phyloP scores from a whole-genome alignment of 2,797 vertebrate genomes.

The Protosalanx chinensis region DNA sequence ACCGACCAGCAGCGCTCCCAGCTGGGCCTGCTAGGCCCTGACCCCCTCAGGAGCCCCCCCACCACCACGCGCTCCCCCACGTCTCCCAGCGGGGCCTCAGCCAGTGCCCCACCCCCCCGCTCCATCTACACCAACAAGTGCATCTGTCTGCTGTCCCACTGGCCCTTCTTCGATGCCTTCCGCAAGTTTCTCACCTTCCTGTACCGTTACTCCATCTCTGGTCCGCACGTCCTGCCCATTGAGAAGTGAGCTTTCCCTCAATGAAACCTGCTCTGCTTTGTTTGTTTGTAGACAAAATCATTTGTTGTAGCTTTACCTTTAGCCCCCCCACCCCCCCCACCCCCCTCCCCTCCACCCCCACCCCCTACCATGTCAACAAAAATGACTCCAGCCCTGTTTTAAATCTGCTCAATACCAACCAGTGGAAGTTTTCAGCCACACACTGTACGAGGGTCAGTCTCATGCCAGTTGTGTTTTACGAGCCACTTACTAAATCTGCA shows the following conservation, averaged over 20 bases:
- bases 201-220: conserved; percentile 97
- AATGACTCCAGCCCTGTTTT: no score
- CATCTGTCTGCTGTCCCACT: conserved; percentile 96
- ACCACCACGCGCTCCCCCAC: conserved; percentile 35
- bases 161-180: conserved; percentile 98
- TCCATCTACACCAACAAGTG: conserved; percentile 90
- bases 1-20: conserved; percentile 85
- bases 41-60: conserved; percentile 64
- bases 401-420: no score
- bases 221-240: conserved; percentile 92
- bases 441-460: conserved; percentile 4
- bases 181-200: conserved; percentile 96
- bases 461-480: conserved; percentile 29
- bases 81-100: not conserved
- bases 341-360: no score
- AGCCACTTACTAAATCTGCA: conserved; percentile 13
- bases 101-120: not conserved
- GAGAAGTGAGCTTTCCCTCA: conserved; percentile 86
- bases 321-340: no score
- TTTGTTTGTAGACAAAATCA: not conserved
- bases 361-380: no score
- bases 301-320: not conserved
- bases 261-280: not conserved
- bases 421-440: no score
- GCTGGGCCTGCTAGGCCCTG: conserved; percentile 74